Evolutionary conservation across 2,797 vertebrate genomes (phyloP).

Genomic region (Sebastes flavidus): DNA sequence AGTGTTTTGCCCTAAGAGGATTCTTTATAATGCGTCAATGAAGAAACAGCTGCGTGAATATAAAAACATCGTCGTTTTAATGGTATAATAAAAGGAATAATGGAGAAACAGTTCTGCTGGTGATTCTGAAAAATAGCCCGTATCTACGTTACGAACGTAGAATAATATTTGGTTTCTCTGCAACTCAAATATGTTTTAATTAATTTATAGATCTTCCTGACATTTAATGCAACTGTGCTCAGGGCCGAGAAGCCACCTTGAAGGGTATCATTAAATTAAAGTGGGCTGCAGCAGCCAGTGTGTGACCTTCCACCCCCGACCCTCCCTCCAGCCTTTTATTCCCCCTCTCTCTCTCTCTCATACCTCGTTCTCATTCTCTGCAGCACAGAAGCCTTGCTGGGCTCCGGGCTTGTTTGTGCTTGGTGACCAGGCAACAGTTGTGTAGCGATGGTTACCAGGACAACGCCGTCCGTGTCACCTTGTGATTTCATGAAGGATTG

Average conservation of each 20-base stretch:
- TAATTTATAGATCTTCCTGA: conserved; percentile 33
- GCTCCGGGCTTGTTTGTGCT: conserved; percentile 58
- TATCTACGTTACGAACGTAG: not conserved
- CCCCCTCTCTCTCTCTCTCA: conserved; percentile 17
- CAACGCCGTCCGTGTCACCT: conserved; percentile 73
- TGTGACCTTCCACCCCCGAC: conserved; percentile 64
- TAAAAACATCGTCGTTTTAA: conserved; percentile 46
- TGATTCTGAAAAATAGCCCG: conserved; percentile 13
- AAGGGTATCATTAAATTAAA: conserved; percentile 63
- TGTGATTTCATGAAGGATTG: conserved; percentile 74
- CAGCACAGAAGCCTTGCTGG: conserved; percentile 37
- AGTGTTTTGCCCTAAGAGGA: conserved; percentile 40
- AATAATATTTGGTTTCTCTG: conserved; percentile 28
- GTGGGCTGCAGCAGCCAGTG: conserved; percentile 33
- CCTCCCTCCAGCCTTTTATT: conserved; percentile 48
- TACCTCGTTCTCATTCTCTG: conserved; percentile 48
- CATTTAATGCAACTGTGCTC: conserved; percentile 23
- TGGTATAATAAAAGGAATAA: conserved; percentile 39
- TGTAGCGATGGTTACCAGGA: conserved; percentile 74
- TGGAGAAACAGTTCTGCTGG: conserved; percentile 5
- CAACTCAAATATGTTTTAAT: conserved; percentile 26
- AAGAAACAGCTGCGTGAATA: conserved; percentile 21
- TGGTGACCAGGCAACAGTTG: conserved; percentile 77
- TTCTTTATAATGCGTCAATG: conserved; percentile 44
- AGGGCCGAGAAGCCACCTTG: conserved; percentile 40